A percentile compares a stretch with the other conserved stretches of the same genome.
Evolutionary conservation across 2,888 invertebrate genomes (phyloP).

Genomic region (Suillia variegata): DNA sequence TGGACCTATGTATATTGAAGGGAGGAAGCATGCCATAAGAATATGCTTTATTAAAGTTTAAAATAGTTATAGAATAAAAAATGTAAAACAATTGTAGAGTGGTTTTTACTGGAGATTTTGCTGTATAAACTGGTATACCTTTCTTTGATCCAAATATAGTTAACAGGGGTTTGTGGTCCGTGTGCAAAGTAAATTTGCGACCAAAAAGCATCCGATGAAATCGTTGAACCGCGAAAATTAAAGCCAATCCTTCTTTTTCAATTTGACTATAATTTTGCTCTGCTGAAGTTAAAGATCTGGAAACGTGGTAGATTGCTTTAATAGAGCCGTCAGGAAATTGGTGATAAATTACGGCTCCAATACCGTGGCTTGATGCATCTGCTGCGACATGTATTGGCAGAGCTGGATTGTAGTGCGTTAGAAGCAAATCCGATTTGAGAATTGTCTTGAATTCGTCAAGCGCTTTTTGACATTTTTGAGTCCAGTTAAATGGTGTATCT

Average conservation of each 20-base stretch:
- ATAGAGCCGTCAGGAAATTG: conserved; percentile 21
- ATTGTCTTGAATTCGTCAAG: conserved; percentile 29
- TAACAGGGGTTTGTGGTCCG: conserved; percentile 56
- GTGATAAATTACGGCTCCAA: conserved; percentile 25
- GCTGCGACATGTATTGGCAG: conserved; percentile 21
- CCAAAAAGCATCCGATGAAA: conserved; percentile 26
- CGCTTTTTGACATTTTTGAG: conserved; percentile 18
- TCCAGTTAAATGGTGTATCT: conserved; percentile 20
- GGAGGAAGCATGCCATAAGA: too few relatives aligned
- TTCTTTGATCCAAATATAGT: conserved; percentile 46
- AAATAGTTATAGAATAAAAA: too few relatives aligned
- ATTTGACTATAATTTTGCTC: conserved; percentile 28
- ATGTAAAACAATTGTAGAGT: conserved; percentile 25
- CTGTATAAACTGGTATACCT: conserved; percentile 36
- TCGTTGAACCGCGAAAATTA: conserved; percentile 27
- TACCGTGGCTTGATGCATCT: conserved; percentile 20
- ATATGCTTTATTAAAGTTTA: too few relatives aligned
- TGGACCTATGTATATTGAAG: too few relatives aligned
- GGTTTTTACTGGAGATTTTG: conserved; percentile 34
- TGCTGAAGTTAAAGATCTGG: conserved; percentile 21
- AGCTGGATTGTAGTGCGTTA: conserved; percentile 24
- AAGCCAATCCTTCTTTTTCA: conserved; percentile 27
- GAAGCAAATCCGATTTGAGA: conserved; percentile 17
- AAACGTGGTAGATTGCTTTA: conserved; percentile 22
- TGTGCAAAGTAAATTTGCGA: conserved; percentile 31